Conservation (phyloP, 92 coral and sea anemone genomes). For the Isaurus tuberculatus region DNA sequence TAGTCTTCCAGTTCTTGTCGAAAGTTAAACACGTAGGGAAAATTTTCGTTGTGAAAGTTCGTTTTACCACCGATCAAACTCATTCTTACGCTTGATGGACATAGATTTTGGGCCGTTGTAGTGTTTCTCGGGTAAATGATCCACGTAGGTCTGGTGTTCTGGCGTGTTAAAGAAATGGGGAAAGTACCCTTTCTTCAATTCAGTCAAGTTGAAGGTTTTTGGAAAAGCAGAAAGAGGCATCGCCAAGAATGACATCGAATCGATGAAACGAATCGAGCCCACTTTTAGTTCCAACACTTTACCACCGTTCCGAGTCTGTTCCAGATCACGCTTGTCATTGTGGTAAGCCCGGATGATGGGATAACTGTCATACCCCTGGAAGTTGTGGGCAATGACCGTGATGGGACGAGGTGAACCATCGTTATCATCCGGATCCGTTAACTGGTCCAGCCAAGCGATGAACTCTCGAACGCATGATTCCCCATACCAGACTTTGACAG, state of each 20-base stretch:
- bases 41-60: too few relatives aligned
- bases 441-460: background rate
- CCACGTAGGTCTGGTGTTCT: background rate
- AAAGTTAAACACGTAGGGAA: background rate
- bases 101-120: background rate
- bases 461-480: background rate
- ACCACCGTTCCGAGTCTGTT: background rate
- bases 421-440: background rate
- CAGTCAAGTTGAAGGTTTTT: background rate
- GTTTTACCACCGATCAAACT: background rate
- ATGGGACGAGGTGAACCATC: background rate
- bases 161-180: background rate
- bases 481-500: background rate
- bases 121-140: background rate
- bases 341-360: background rate
- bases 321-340: background rate
- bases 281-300: background rate
- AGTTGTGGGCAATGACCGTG: background rate
- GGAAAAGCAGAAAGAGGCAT: background rate
- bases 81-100: background rate
- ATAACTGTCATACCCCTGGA: background rate
- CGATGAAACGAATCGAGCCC: background rate
- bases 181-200: background rate
- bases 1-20: background rate
- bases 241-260: background rate